These are phyloP conservation scores for Pantherophis alleghaniensis DNA, from an alignment of 2,797 vertebrate species.

Conservation along the genomic window DNA sequence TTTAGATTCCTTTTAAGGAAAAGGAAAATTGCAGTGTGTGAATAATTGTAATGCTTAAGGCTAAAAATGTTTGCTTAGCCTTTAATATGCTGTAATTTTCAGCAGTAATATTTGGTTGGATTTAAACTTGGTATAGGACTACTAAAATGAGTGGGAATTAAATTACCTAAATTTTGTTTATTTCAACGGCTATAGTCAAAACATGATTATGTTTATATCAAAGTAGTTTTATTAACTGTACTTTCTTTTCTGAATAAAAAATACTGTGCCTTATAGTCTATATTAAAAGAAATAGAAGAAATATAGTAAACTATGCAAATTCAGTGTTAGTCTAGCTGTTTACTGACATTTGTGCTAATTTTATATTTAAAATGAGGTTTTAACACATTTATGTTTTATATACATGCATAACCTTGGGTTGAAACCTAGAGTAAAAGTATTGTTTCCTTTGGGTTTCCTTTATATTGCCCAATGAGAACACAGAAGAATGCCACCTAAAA, in stretches of 20 bases:
- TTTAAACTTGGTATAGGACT: neutral
- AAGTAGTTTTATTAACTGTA: neutral
- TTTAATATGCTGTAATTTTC: neutral
- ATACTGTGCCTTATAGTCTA: neutral
- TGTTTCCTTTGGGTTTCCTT: conserved; percentile 11
- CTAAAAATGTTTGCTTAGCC: neutral
- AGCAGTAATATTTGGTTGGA: neutral
- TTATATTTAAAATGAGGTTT: conserved; percentile 4
- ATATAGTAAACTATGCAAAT: neutral
- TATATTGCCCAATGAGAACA: neutral
- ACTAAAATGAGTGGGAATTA: neutral
- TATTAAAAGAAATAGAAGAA: neutral
- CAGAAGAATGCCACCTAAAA: neutral
- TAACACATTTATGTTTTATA: neutral
- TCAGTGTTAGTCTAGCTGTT: neutral
- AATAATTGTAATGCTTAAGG: conserved; percentile 18
- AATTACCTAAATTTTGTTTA: neutral
- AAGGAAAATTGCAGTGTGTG: neutral
- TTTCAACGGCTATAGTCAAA: neutral
- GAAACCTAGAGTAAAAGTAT: neutral
- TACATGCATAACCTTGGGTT: neutral
- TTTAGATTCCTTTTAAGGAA: conserved; percentile 17
- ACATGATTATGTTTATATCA: neutral
- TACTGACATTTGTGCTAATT: conserved; percentile 3
- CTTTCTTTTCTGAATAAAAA: neutral